These are phyloP conservation scores for Silvanus unidentatus DNA, from an alignment of 2,888 invertebrate genomes.

Conservation along the genomic window DNA sequence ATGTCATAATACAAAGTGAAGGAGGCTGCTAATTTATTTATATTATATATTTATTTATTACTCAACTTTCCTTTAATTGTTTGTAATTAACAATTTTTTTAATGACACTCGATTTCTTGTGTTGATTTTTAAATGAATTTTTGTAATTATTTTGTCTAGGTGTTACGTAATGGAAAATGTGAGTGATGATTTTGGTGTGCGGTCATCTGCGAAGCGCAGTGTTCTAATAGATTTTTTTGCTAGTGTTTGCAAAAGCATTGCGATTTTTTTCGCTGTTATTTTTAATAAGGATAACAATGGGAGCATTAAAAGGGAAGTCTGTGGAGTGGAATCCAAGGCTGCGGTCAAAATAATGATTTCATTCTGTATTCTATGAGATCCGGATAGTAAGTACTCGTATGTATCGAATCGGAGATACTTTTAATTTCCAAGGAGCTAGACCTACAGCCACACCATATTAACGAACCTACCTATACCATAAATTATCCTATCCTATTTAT, in stretches of 20 bases:
- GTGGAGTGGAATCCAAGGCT: slow-evolving; percentile 14
- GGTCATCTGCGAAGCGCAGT: no score
- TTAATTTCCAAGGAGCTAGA: background rate
- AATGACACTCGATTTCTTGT: slow-evolving; percentile 1
- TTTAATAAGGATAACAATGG: slow-evolving; percentile 1
- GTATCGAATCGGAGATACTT: background rate
- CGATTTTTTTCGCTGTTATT: background rate
- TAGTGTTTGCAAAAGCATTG: background rate
- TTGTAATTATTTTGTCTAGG: no score
- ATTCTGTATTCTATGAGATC: slow-evolving; percentile 4
- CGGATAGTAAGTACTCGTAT: background rate
- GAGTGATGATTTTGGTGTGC: no score
- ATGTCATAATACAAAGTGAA: background rate
- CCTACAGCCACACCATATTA: background rate
- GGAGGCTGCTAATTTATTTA: no score
- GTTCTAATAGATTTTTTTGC: no score
- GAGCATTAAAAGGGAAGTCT: slow-evolving; percentile 1
- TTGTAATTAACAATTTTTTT: background rate
- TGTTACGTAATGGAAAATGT: no score
- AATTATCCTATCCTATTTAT: slow-evolving; percentile 2
- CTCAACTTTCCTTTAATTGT: background rate
- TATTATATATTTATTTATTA: no score
- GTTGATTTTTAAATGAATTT: background rate
- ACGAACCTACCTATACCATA: background rate
- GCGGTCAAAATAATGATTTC: slow-evolving; percentile 13